phyloP scores from a whole-genome alignment of 2,888 invertebrate genomes.

The Rhagonycha lutea region DNA sequence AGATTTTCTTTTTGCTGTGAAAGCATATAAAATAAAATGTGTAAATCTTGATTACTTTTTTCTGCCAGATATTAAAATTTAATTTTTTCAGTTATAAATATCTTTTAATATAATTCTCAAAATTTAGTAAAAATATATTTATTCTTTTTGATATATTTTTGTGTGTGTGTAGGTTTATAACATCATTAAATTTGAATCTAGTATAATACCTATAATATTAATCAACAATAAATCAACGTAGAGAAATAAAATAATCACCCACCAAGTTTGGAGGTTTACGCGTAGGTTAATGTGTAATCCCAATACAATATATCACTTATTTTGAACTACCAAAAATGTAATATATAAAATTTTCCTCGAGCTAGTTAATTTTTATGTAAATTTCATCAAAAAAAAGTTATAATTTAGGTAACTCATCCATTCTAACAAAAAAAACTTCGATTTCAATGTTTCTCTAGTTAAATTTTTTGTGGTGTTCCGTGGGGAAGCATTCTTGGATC shows the following conservation, averaged over 20 bases:
- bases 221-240: no score
- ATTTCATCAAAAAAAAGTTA: background rate
- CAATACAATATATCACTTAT: background rate
- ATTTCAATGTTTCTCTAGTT: background rate
- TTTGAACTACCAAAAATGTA: background rate
- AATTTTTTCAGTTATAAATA: background rate
- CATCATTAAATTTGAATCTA: background rate
- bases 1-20: constrained; percentile 5
- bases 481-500: no score
- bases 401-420: background rate
- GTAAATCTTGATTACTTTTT: constrained; percentile 2
- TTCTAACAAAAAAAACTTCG: no score
- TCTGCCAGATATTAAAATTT: background rate
- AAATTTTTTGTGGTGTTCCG: background rate
- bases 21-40: constrained; percentile 1
- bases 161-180: background rate
- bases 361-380: background rate
- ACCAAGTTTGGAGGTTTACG: background rate
- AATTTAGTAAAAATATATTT: background rate
- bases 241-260: background rate
- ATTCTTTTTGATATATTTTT: background rate
- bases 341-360: background rate
- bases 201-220: no score
- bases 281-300: background rate
- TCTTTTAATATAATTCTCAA: background rate